A percentile compares a stretch with the other conserved stretches of the same genome.
phyloP scores from a whole-genome alignment of 1,140 invertebrate species.

The Procambarus virginalis region DNA sequence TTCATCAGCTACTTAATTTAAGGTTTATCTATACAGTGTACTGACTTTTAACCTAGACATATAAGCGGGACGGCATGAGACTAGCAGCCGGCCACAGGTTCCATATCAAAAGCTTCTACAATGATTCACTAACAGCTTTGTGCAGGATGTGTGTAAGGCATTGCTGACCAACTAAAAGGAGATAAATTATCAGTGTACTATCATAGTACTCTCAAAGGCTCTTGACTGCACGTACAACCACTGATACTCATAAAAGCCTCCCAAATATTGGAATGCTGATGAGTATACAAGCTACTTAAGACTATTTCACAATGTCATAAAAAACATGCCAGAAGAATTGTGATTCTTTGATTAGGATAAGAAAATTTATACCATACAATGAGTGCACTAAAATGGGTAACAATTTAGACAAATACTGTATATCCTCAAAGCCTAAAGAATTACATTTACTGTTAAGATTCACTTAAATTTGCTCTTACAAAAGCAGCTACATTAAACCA shows the following conservation, averaged over 20 bases:
- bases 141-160: constrained; percentile 55
- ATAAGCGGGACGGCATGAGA: not conserved
- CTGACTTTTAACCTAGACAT: not conserved
- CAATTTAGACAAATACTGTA: not conserved
- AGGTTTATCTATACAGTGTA: not conserved
- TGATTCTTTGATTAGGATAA: not conserved
- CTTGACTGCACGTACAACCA: not conserved
- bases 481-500: too few species aligned
- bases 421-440: too few species aligned
- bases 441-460: too few species aligned
- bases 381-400: not conserved
- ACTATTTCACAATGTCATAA: not conserved
- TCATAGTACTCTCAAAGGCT: constrained; percentile 10
- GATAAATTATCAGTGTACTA: not conserved
- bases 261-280: not conserved
- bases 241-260: not conserved
- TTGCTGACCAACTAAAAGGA: constrained; percentile 9
- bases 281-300: not conserved
- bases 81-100: constrained; percentile 8
- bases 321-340: not conserved
- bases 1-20: not conserved
- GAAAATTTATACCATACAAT: not conserved
- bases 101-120: constrained; percentile 54
- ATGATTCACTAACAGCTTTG: constrained; percentile 47
- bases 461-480: too few species aligned